Evolutionary conservation across 2,113 vertebrate species (phyloP), one percentile per base, ranked within the genome.

Genomic region (Ondatra zibethicus): DNA sequence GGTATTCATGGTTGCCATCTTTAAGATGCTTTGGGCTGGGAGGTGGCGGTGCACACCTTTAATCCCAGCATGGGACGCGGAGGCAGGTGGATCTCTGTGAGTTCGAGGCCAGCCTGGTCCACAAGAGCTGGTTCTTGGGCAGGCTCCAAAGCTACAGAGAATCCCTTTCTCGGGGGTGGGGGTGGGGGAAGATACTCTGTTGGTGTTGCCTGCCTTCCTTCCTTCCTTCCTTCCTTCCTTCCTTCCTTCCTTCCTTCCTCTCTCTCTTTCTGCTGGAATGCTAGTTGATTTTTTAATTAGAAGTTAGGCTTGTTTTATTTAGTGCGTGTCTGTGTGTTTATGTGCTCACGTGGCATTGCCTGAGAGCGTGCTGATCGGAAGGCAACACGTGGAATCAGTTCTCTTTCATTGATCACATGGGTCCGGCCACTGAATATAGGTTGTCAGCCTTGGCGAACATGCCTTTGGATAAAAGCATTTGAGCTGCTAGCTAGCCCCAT

Each of bases 141-240:
- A 19, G 55, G 16, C 16, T 55, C 4, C 55, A 55, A 55, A 55
- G 55, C 55, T 55, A 17, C 55, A 55, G 55, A 55, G 55, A 19
- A 55, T 17, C 16, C 55, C 55, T 55, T 4, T 55, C 55, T 55
- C 55, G 16, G 55, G 55, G 55, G 16, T 55, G 16, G 16, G 55
- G 14, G 52, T 55, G 52, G 52, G 52, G 16, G 55, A 52, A 29
- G 21, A 50, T 72, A 27, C 29, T 65, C 13, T 86, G 39, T 2
- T 42, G 33, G 61, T 85, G 4, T 25, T 65, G 25, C 10, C 0
- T 47, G 3, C 11, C 7, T 7, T 10, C 23, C 3, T 6, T 5
- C 75, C 4, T 8, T 4, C 39, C 7, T 52, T 16, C 8, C 17
- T n/a, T 10, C 70, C 25, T 16, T 1, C 4, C 14, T n/a, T 3